These are phyloP conservation scores for Hydrotaea cyrtoneurina DNA, from an alignment of 2,888 invertebrate genomes.

Conservation along the genomic window DNA sequence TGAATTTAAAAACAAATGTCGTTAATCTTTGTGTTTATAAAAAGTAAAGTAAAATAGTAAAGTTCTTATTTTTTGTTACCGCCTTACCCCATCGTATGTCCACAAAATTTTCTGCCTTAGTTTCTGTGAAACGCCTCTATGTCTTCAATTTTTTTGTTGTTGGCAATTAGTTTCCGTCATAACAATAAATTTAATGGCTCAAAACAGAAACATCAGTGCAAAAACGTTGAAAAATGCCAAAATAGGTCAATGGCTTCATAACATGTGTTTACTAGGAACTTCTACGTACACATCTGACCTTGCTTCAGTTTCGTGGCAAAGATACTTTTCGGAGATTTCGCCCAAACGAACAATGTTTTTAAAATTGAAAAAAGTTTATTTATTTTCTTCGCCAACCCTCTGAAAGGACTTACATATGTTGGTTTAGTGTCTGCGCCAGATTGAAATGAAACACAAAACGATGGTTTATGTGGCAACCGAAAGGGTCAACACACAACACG, in stretches of 20 bases:
- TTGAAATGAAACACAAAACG: conserved; percentile 11
- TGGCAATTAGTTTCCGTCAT: background rate
- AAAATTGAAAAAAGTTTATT: background rate
- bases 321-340: background rate
- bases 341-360: background rate
- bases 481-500: background rate
- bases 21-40: too few species aligned
- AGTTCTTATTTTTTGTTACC: too few species aligned
- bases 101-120: too few species aligned
- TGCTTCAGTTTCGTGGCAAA: background rate
- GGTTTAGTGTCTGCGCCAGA: background rate
- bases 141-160: too few species aligned
- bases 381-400: background rate
- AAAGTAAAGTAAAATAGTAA: too few species aligned
- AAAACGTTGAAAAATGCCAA: background rate
- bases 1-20: too few species aligned
- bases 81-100: too few species aligned
- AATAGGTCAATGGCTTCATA: conserved; percentile 6
- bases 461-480: background rate
- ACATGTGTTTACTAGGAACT: conserved; percentile 11
- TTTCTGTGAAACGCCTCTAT: too few species aligned
- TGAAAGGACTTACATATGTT: background rate
- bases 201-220: too few species aligned
- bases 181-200: conserved; percentile 2
- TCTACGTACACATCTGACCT: background rate